Evolutionary conservation across 2,113 vertebrate species (phyloP).

Genomic region (Atrichornis clamosus): DNA sequence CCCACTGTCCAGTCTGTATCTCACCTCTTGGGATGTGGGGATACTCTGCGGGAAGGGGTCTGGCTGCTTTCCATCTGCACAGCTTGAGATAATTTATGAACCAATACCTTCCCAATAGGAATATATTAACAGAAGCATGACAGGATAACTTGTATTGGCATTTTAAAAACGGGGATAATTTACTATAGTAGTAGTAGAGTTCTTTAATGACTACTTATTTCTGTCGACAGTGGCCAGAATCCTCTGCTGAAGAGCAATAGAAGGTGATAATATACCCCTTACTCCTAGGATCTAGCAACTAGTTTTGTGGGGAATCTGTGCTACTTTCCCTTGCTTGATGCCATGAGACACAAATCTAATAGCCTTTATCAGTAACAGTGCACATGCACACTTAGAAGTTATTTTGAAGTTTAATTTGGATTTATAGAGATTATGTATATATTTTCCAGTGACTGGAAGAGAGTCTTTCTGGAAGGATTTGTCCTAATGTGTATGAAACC

Average conservation of each 20-base stretch:
- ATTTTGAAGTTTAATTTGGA: not conserved
- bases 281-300: conserved; percentile 68
- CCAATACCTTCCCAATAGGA: not conserved
- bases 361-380: conserved; percentile 62
- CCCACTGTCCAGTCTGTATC: not conserved
- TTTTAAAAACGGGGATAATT: not conserved
- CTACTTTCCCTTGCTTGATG: conserved; percentile 30
- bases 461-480: not conserved
- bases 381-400: not conserved
- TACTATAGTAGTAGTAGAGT: not conserved
- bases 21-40: not conserved
- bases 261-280: conserved; percentile 80
- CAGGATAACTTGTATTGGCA: not conserved
- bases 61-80: fast-evolving
- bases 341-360: conserved; percentile 54
- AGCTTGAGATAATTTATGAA: not conserved
- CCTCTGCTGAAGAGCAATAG: conserved; percentile 82
- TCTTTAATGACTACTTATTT: conserved; percentile 76
- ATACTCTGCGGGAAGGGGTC: not conserved
- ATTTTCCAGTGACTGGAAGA: not conserved
- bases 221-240: conserved; percentile 82
- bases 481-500: not conserved
- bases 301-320: conserved; percentile 59
- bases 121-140: not conserved
- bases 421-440: not conserved